Evolutionary conservation across 2,113 vertebrate species (phyloP), one percentile per base, ranked within the genome.

Genomic region (Protobothrops flavoviridis): DNA sequence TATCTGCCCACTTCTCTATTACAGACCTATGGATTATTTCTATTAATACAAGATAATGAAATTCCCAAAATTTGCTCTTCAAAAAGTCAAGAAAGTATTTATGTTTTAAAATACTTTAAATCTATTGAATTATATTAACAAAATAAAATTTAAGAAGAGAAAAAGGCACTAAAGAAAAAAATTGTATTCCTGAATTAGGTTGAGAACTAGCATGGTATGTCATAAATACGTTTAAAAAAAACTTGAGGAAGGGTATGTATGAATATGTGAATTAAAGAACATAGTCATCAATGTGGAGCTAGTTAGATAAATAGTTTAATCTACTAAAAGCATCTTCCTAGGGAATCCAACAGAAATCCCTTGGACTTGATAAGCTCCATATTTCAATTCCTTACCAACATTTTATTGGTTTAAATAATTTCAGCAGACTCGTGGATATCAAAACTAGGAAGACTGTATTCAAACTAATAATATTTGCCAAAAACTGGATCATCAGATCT

Each of bases 351-450:
- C 92, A 11, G 8, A 21, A 95, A 20, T 92, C 53, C n/a, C 23
- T 95, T 91, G 92, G 43, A 81, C 91, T 85, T 69, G 74, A 53
- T 43, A 53, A 92, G 94, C 93, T 92, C 90, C 0, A 61, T 12
- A 0, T 52, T 50, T 90, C 11, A 33, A 17, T 85, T 88, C 85
- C 33, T 89, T 95, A 53, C 23, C 87, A 23, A 56, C 52, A 91
- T 92, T 64, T 48, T 52, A 88, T 26, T 93, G 86, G 21, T 81
- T n/a, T 86, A 24, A 64, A 90, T 0, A 17, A 55, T 55, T 88
- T 4, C 33, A 29, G n/a, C 39, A 87, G 33, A 85, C 53, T 85
- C 94, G 93, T 20, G 81, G 45, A 56, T 95, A 81, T 86, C 50
- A 59, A 43, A 53, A 11, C 13, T 50, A 48, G 0, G 0, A 53